Evolutionary conservation across 2,113 vertebrate species (phyloP).

Genomic region (Ctenodactylus gundi): DNA sequence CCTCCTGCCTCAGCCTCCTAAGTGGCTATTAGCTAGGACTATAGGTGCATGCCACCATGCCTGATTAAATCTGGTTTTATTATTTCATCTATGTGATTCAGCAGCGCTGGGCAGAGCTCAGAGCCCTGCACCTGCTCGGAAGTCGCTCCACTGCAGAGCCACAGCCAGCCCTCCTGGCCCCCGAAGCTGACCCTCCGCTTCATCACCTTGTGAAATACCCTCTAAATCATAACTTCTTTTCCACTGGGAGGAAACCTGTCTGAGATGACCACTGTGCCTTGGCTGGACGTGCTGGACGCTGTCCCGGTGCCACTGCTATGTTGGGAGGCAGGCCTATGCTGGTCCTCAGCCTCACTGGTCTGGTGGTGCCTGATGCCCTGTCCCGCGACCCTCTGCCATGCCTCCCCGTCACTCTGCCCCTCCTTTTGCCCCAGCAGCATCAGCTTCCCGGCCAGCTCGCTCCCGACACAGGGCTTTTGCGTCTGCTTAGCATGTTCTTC

Average conservation of each 20-base stretch:
- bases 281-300: too few species aligned
- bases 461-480: conserved; percentile 10
- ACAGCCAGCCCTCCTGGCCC: not conserved
- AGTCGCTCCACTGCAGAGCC: too few species aligned
- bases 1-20: not conserved
- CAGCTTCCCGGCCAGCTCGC: not conserved
- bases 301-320: rapidly evolving
- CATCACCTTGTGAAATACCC: not conserved
- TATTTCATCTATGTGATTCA: not conserved
- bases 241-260: not conserved
- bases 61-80: not conserved
- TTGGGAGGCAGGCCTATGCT: not conserved
- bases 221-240: not conserved
- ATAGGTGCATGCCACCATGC: not conserved
- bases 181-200: not conserved
- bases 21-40: not conserved
- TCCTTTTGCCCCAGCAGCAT: not conserved
- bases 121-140: too few species aligned
- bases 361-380: rapidly evolving
- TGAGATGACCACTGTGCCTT: too few species aligned
- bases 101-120: not conserved
- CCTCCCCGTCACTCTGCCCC: not conserved
- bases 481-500: not conserved
- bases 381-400: rapidly evolving
- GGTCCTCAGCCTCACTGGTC: not conserved